These are phyloP conservation scores for Myoxocephalus aenaeus DNA, from an alignment of 2,797 vertebrate species.

Conservation along the genomic window DNA sequence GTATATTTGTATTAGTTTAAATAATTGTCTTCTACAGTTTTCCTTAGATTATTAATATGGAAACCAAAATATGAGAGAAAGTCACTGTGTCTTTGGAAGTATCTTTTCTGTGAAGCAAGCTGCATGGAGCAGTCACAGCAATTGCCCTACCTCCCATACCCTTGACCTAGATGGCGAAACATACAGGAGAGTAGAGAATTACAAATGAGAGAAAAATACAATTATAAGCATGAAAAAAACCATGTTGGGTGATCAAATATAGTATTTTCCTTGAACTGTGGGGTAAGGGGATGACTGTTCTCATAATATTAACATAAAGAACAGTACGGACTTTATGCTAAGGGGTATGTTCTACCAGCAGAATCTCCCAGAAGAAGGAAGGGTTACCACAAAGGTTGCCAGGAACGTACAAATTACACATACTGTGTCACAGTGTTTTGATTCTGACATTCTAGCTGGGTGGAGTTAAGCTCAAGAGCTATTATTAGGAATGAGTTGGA, in stretches of 20 bases:
- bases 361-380: conserved; percentile 51
- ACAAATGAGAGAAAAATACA: conserved; percentile 79
- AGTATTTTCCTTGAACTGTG: conserved; percentile 84
- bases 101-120: conserved; percentile 53
- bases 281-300: conserved; percentile 71
- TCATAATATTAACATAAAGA: conserved; percentile 69
- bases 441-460: conserved; percentile 48
- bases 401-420: conserved; percentile 68
- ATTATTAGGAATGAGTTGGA: conserved; percentile 60
- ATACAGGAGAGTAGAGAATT: conserved; percentile 80
- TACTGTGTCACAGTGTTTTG: conserved; percentile 53
- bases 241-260: conserved; percentile 78
- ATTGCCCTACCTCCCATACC: conserved; percentile 72
- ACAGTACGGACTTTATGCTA: conserved; percentile 52
- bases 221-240: conserved; percentile 65
- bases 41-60: conserved; percentile 38
- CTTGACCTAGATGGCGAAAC: conserved; percentile 84
- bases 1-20: conserved; percentile 39
- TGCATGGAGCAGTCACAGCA: conserved; percentile 59
- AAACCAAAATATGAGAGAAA: conserved; percentile 55
- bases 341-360: conserved; percentile 54
- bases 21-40: conserved; percentile 40
- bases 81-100: conserved; percentile 71
- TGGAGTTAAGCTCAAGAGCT: conserved; percentile 49
- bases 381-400: conserved; percentile 58